Conservation (phyloP, 2,797 vertebrate species). For the Chelmon rostratus region DNA sequence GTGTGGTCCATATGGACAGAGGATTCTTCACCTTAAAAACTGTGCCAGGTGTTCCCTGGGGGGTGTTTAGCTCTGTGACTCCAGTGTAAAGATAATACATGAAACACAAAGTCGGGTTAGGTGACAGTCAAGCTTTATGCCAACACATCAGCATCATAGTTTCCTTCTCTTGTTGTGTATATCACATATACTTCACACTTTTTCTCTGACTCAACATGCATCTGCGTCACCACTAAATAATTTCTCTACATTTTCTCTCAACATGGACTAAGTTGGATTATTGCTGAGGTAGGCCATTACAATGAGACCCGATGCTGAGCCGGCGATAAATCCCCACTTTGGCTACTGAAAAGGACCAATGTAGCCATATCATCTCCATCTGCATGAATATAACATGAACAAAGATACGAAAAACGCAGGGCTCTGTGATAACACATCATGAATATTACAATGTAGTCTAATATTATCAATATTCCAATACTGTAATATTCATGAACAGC, state of each 20-base stretch:
- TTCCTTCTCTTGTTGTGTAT: not conserved
- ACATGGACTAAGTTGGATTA: constrained; percentile 29
- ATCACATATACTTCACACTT: not conserved
- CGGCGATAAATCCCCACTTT: constrained; percentile 42
- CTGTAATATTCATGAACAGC: constrained; percentile 72
- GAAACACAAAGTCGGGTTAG: not conserved
- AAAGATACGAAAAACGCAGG: constrained; percentile 25
- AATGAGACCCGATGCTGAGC: constrained; percentile 52
- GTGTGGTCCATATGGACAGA: not conserved
- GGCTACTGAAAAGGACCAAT: constrained; percentile 45
- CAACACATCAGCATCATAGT: not conserved
- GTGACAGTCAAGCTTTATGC: constrained; percentile 5
- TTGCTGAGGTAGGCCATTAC: constrained; percentile 40
- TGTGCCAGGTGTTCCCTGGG: not conserved
- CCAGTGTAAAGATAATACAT: not conserved
- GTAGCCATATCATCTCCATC: constrained; percentile 60
- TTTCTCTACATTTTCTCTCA: not conserved
- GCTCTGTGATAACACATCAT: constrained; percentile 67
- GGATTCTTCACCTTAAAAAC: too few relatives aligned
- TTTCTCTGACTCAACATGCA: not conserved
- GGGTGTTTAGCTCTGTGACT: not conserved
- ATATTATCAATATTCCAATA: constrained; percentile 70
- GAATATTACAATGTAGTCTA: constrained; percentile 70
- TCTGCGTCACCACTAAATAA: not conserved
- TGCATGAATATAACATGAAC: constrained; percentile 76